Percentiles rank a stretch among this genome's conserved stretches.
These are phyloP conservation scores for Urocolius indicus DNA, from an alignment of 2,113 vertebrate species.

Conservation along the genomic window DNA sequence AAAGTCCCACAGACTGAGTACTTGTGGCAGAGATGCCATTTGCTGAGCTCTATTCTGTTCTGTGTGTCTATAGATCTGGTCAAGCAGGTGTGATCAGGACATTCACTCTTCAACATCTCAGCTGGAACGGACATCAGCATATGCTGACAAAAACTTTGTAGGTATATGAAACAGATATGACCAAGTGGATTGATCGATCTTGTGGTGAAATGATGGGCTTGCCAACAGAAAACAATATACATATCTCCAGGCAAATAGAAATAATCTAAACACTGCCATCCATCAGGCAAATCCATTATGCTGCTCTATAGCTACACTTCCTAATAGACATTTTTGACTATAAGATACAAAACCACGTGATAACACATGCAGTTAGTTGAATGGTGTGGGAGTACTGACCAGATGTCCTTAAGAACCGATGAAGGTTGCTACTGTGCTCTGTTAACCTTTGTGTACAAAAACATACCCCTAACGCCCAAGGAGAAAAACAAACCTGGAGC, in stretches of 20 bases:
- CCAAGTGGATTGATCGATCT: background rate
- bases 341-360: background rate
- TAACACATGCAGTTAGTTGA: background rate
- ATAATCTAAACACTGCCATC: too few relatives aligned
- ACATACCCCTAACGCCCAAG: constrained; percentile 29
- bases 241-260: background rate
- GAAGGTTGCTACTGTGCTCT: background rate
- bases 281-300: background rate
- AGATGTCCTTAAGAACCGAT: constrained; percentile 24
- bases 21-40: background rate
- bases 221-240: background rate
- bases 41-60: background rate
- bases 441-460: constrained; percentile 51
- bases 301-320: background rate
- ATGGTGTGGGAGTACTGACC: background rate
- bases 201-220: background rate
- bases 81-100: accelerated
- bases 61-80: background rate
- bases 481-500: constrained; percentile 62
- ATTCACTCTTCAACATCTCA: background rate
- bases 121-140: background rate
- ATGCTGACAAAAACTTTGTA: background rate
- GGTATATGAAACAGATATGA: background rate
- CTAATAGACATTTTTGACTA: background rate
- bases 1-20: background rate